phyloP scores from a whole-genome alignment of 2,888 invertebrate species.

The Napeogenes sylphis region DNA sequence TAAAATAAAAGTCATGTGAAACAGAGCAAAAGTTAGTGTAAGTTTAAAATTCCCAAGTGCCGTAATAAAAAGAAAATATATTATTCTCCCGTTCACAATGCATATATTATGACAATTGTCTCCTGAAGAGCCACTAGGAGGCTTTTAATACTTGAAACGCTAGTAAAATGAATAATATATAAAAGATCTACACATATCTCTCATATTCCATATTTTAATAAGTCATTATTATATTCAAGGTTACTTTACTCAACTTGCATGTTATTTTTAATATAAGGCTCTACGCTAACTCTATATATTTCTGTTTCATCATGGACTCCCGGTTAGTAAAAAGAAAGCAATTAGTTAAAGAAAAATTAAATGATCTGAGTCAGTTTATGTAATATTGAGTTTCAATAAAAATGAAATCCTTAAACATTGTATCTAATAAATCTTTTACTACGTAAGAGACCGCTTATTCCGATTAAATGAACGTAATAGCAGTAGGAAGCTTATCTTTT shows the following conservation, averaged over 20 bases:
- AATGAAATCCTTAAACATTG: not conserved
- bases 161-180: not conserved
- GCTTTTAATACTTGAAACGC: not conserved
- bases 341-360: not conserved
- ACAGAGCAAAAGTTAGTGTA: too few relatives aligned
- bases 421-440: not conserved
- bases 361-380: not conserved
- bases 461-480: not conserved
- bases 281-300: too few relatives aligned
- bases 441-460: not conserved
- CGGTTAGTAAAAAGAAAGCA: not conserved
- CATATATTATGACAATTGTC: not conserved
- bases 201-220: too few relatives aligned
- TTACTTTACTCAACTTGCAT: too few relatives aligned
- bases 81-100: not conserved
- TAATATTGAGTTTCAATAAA: not conserved
- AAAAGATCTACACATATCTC: too few relatives aligned
- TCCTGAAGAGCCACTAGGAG: not conserved
- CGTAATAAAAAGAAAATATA: conserved; percentile 3
- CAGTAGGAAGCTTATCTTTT: not conserved
- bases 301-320: not conserved
- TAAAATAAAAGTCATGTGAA: too few relatives aligned
- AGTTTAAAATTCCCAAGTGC: not conserved
- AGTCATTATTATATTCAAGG: too few relatives aligned
- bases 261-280: too few relatives aligned